Evolutionary conservation across 2,888 invertebrate genomes (phyloP).

Genomic region (Dryadula phaetusa): DNA sequence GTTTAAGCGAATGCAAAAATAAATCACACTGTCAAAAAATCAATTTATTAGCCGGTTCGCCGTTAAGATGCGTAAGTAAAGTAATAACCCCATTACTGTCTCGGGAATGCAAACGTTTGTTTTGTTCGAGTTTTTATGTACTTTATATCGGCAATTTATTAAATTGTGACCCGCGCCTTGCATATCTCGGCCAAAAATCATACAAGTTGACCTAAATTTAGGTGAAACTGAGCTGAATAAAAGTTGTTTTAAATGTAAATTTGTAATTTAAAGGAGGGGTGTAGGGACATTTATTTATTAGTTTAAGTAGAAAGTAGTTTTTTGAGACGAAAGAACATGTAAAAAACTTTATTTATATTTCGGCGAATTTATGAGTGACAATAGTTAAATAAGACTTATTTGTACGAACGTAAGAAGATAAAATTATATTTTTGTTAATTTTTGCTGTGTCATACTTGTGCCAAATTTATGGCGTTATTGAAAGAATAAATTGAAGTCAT

Average conservation of each 20-base stretch:
- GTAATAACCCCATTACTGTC: conserved; percentile 36
- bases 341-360: not conserved
- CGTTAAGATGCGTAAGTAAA: conserved; percentile 37
- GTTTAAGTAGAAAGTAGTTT: not conserved
- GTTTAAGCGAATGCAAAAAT: conserved; percentile 30
- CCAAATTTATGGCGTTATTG: not conserved
- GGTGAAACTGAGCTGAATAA: conserved; percentile 14
- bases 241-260: not conserved
- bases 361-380: not conserved
- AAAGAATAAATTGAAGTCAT: too few species aligned
- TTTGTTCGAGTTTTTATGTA: conserved; percentile 36
- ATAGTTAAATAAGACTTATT: too few species aligned
- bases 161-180: conserved; percentile 28
- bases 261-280: conserved; percentile 2
- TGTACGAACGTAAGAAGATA: too few species aligned
- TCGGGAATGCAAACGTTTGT: conserved; percentile 35
- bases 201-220: conserved; percentile 39
- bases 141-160: conserved; percentile 43
- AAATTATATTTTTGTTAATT: too few species aligned
- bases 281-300: not conserved
- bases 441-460: not conserved
- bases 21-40: conserved; percentile 36
- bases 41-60: conserved; percentile 35
- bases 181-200: conserved; percentile 36
- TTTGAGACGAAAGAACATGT: not conserved